Percentiles rank a stretch among this genome's conserved stretches.
Conservation (phyloP, 2,113 vertebrate genomes). For the Aegithalos caudatus region DNA sequence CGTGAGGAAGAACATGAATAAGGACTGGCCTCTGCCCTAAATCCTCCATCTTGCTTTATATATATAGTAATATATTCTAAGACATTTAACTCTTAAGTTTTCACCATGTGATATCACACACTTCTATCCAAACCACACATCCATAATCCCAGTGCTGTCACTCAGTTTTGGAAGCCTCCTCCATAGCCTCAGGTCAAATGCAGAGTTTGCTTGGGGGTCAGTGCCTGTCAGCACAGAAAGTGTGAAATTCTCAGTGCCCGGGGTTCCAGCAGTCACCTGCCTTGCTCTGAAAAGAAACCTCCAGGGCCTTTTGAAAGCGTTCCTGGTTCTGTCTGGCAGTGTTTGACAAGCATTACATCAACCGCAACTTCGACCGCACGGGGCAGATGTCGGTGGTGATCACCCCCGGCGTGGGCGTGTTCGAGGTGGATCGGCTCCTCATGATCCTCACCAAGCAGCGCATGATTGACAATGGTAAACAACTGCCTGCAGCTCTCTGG, state of each 20-base stretch:
- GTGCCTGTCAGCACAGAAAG: neutral
- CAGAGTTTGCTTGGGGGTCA: neutral
- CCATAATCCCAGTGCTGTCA: neutral
- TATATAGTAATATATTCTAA: neutral
- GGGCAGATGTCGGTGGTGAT: constrained; percentile 99
- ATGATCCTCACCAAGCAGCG: constrained; percentile 99
- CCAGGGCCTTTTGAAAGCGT: neutral
- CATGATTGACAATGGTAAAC: constrained; percentile 96
- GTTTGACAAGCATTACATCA: constrained; percentile 99
- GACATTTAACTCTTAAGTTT: neutral
- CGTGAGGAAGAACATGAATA: neutral
- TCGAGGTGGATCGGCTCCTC: constrained; percentile 94
- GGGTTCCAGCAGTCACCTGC: neutral
- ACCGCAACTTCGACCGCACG: constrained; percentile 96
- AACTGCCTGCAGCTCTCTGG: neutral
- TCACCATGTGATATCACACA: neutral
- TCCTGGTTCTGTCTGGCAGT: constrained; percentile 71
- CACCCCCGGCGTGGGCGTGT: constrained; percentile 93
- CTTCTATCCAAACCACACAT: neutral
- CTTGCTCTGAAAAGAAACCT: neutral
- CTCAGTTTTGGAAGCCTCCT: neutral
- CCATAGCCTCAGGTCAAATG: neutral
- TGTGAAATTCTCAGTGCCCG: neutral
- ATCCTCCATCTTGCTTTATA: neutral
- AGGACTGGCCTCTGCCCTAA: neutral